Evolutionary conservation across 2,113 vertebrate genomes (phyloP).

Genomic region (Symphodus melops): DNA sequence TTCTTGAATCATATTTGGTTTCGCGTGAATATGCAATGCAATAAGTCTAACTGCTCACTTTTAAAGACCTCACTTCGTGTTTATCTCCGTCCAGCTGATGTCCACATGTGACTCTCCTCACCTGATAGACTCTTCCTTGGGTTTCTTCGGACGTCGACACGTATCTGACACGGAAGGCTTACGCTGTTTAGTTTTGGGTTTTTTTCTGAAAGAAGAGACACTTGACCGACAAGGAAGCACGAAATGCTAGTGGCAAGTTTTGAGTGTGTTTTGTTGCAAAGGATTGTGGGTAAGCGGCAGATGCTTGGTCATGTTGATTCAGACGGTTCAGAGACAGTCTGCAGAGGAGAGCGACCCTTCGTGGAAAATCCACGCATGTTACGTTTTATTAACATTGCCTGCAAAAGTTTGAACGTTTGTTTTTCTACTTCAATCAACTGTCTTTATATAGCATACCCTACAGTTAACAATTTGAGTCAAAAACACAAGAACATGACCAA

Average conservation of each 20-base stretch:
- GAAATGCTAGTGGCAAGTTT: not conserved
- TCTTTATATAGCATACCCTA: too few relatives aligned
- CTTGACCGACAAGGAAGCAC: not conserved
- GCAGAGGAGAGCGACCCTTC: not conserved
- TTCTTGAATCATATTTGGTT: too few relatives aligned
- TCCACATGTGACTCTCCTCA: constrained; percentile 31
- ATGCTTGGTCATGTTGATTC: constrained; percentile 6
- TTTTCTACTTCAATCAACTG: too few relatives aligned
- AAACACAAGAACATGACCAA: too few relatives aligned
- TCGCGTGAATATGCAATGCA: not conserved
- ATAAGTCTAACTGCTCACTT: too few relatives aligned
- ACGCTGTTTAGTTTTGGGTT: too few relatives aligned
- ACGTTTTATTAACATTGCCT: too few relatives aligned
- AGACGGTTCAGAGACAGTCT: not conserved
- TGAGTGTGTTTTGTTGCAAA: constrained; percentile 27
- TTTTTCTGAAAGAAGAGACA: not conserved
- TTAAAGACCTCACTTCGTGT: not conserved
- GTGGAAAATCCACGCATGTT: not conserved
- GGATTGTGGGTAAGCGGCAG: constrained; percentile 53
- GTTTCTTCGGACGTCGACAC: not conserved
- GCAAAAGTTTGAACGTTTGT: too few relatives aligned
- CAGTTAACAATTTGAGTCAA: too few relatives aligned
- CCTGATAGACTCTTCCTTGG: constrained; percentile 1
- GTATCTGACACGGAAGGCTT: not conserved
- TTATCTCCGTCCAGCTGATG: constrained; percentile 3